A percentile compares a stretch with the other conserved stretches of the same genome.
Conservation (phyloP, 2,888 invertebrate genomes). For the Actias luna region DNA sequence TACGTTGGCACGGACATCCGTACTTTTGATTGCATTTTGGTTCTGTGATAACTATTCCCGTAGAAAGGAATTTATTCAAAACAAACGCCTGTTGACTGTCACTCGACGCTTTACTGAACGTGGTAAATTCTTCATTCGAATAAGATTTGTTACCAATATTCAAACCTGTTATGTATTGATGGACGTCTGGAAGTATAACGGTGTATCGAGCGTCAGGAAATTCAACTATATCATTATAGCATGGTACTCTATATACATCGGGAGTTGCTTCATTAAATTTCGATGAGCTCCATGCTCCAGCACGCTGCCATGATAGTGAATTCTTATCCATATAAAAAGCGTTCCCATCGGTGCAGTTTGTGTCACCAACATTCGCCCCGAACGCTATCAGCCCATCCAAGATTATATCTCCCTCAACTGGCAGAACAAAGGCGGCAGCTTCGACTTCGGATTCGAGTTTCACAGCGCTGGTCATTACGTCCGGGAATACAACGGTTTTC, state of each 20-base stretch:
- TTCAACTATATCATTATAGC: constrained; percentile 65
- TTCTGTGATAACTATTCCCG: constrained; percentile 37
- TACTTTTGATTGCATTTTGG: constrained; percentile 40
- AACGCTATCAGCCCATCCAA: constrained; percentile 55
- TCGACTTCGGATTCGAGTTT: constrained; percentile 46
- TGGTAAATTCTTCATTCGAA: constrained; percentile 27
- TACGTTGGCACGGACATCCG: constrained; percentile 65
- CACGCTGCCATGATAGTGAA: constrained; percentile 58
- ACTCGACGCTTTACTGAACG: constrained; percentile 22
- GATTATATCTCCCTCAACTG: constrained; percentile 60
- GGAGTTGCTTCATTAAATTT: constrained; percentile 73
- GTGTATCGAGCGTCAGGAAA: constrained; percentile 59
- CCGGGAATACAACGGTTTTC: constrained; percentile 64
- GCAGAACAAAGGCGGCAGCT: constrained; percentile 58
- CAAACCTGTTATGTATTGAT: constrained; percentile 46
- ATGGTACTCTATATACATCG: constrained; percentile 73
- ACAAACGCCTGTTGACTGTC: constrained; percentile 45
- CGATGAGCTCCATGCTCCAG: constrained; percentile 67
- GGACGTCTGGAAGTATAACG: constrained; percentile 47
- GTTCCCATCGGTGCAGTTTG: constrained; percentile 48
- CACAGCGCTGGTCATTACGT: constrained; percentile 47
- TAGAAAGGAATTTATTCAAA: constrained; percentile 34
- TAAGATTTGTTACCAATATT: constrained; percentile 39
- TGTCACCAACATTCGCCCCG: constrained; percentile 48
- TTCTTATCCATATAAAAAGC: constrained; percentile 56